These are phyloP conservation scores for Petrophora chlorosata DNA, from an alignment of 2,888 invertebrate species.

Conservation along the genomic window DNA sequence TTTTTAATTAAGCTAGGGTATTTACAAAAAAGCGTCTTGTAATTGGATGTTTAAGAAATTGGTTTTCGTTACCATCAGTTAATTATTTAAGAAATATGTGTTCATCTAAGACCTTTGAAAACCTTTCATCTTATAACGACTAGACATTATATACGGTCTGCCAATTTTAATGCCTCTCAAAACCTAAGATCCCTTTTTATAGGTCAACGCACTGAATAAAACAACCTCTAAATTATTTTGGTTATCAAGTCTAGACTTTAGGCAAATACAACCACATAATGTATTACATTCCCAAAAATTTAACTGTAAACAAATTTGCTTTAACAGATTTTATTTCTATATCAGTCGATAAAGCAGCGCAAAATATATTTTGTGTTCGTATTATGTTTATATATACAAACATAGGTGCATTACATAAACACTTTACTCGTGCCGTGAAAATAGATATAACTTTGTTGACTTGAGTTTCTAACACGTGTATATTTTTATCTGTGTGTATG, in stretches of 20 bases:
- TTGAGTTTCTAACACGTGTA: constrained; percentile 49
- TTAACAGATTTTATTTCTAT: too few relatives aligned
- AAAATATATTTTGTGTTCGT: too few relatives aligned
- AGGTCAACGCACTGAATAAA: background rate
- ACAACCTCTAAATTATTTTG: background rate
- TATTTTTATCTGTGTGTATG: constrained; percentile 44
- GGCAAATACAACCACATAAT: constrained; percentile 7
- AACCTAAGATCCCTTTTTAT: too few relatives aligned
- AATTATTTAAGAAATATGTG: too few relatives aligned
- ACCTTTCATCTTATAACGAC: background rate
- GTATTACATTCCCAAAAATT: constrained; percentile 1
- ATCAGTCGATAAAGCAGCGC: too few relatives aligned
- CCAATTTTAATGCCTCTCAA: too few relatives aligned
- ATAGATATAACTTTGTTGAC: constrained; percentile 45
- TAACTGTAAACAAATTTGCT: constrained; percentile 19
- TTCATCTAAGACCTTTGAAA: background rate
- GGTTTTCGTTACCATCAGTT: too few relatives aligned
- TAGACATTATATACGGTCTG: too few relatives aligned
- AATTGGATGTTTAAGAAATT: too few relatives aligned
- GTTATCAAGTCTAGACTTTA: constrained; percentile 16
- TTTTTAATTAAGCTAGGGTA: too few relatives aligned
- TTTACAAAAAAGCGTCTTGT: too few relatives aligned
- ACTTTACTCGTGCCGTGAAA: constrained; percentile 34
- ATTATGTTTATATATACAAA: too few relatives aligned
- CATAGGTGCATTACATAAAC: background rate